phyloP scores from a whole-genome alignment of 2,888 invertebrate species.

The Ganaspis brasiliensis region DNA sequence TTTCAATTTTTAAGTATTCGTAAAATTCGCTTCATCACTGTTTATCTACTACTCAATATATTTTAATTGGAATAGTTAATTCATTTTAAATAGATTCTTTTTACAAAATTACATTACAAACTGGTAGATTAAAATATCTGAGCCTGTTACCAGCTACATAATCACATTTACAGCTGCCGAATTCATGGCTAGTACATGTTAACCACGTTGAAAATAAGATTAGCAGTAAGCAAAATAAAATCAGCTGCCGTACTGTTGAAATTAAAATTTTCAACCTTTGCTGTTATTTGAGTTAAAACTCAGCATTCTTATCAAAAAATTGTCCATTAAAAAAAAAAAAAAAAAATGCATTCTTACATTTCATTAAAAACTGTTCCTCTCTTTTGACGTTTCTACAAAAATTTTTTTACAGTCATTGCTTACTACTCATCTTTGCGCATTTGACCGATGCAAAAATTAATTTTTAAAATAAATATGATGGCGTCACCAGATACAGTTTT shows the following conservation, averaged over 20 bases:
- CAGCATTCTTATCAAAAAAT: too few species aligned
- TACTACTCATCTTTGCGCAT: conserved; percentile 28
- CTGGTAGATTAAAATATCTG: conserved; percentile 76
- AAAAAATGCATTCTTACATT: neutral
- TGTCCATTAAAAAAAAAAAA: too few species aligned
- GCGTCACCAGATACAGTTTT: conserved; percentile 71
- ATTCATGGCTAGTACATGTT: conserved; percentile 59
- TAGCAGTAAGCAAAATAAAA: conserved; percentile 37
- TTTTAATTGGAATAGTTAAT: conserved; percentile 76
- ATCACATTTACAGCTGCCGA: conserved; percentile 76
- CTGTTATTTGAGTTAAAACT: too few species aligned
- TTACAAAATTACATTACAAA: conserved; percentile 80
- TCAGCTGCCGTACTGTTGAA: neutral
- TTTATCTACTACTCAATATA: conserved; percentile 71
- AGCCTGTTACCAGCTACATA: conserved; percentile 72
- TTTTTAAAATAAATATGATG: conserved; percentile 64
- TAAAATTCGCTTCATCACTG: conserved; percentile 62
- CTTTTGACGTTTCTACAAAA: neutral
- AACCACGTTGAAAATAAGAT: conserved; percentile 17
- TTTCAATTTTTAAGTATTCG: conserved; percentile 64
- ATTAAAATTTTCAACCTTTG: too few species aligned
- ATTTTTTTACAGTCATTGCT: neutral
- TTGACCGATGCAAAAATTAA: conserved; percentile 29
- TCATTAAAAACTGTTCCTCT: neutral
- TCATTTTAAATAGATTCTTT: conserved; percentile 77